Evolutionary conservation across 2,113 vertebrate genomes (phyloP), one percentile per base, ranked within the genome.

Genomic region (Rana temporaria): DNA sequence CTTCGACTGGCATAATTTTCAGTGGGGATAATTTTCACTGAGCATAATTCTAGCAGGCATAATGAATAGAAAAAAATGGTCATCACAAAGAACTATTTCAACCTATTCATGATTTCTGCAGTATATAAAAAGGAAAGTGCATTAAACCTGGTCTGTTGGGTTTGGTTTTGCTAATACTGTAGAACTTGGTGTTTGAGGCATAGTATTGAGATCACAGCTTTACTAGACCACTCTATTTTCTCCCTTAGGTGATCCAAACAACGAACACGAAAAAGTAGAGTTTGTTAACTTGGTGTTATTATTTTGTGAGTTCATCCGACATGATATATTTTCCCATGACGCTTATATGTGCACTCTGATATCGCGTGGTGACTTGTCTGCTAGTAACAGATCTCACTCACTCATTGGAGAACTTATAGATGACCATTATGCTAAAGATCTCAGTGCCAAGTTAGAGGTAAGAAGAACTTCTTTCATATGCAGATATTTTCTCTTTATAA

Each of bases 311-410:
- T 92, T 95, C 82, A 93, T 93, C 85, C 87, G 90, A 0, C 93
- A 92, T 0, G 92, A 93, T 0, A 90, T 94, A 60, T 94, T 95
- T 76, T 94, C 92, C 5, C 93, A 93, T 0, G 93, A 94, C 0
- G 93, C 92, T 0, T 94, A 93, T 78, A 92, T 93, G 93, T 95
- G 94, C 83, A 94, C 91, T n/a, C 88, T 94, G 48, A 93, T 95
- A 74, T 93, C 94, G 0, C 90, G 92, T 0, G 93, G 93, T 53
- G 94, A 93, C 79, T 17, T 94, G 84, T 84, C 84, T 2, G 85
- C 90, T 20, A 32, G 89, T 0, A 34, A 89, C 0, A 84, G 87
- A 71, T 86, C 88, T 0, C 85, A 80, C 0, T 94, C 91, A 0
- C 92, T 90, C 0, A 65, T 15, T 0, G 89, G 88, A 16, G 92